Percentiles rank a stretch among this genome's conserved stretches.
Conservation (phyloP, 2,113 vertebrate genomes). For the Plecturocebus donacophilus region DNA sequence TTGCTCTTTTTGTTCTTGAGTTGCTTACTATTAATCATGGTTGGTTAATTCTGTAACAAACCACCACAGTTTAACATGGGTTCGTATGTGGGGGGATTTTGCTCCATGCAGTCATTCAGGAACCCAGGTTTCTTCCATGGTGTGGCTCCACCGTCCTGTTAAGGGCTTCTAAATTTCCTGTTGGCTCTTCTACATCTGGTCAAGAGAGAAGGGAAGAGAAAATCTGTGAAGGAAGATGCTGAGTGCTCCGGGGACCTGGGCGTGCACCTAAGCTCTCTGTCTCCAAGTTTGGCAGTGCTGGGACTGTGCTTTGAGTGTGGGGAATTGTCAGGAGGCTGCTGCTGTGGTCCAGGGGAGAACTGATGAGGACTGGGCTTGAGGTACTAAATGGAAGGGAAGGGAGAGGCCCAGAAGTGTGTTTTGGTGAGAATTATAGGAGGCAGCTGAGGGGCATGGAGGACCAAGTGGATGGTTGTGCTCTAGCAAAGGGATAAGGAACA, state of each 20-base stretch:
- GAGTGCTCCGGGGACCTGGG: not conserved
- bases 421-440: not conserved
- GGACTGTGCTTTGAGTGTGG: not conserved
- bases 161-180: not conserved
- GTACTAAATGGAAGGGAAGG: not conserved
- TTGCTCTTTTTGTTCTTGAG: not conserved
- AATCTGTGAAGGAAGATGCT: not conserved
- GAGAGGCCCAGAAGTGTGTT: not conserved
- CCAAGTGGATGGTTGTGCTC: too few species aligned
- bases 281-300: not conserved
- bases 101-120: not conserved
- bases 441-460: not conserved
- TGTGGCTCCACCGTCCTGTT: not conserved
- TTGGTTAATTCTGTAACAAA: not conserved
- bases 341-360: not conserved
- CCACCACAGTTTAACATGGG: too few species aligned
- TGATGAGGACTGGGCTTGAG: not conserved
- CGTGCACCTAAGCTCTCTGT: not conserved
- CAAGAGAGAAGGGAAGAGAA: not conserved
- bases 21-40: not conserved
- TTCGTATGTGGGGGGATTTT: not conserved
- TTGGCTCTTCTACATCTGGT: not conserved
- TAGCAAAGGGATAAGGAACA: not conserved
- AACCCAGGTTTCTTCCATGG: not conserved
- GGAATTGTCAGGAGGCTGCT: not conserved